A percentile compares a stretch with the other conserved stretches of the same genome.
These are phyloP conservation scores for Pediacus dermestoides DNA, from an alignment of 2,888 invertebrate species.

Conservation along the genomic window DNA sequence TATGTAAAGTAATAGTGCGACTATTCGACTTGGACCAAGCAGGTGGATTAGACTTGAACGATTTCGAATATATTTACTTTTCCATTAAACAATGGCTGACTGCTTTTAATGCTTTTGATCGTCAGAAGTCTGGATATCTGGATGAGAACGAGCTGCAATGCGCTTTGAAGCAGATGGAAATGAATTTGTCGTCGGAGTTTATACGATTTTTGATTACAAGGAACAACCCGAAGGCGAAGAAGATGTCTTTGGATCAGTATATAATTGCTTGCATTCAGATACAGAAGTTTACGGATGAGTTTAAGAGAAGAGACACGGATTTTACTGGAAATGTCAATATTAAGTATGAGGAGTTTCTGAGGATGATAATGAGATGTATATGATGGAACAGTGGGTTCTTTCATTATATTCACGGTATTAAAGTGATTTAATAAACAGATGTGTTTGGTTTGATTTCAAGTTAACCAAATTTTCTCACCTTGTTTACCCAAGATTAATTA, in stretches of 20 bases:
- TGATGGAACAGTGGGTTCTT: slow-evolving; percentile 15
- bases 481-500: too few species aligned
- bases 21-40: slow-evolving; percentile 44
- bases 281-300: slow-evolving; percentile 46
- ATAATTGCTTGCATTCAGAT: slow-evolving; percentile 47
- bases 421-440: too few species aligned
- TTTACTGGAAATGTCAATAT: slow-evolving; percentile 42
- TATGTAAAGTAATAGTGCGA: slow-evolving; percentile 44
- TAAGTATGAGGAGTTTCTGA: slow-evolving; percentile 45
- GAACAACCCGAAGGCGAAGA: slow-evolving; percentile 35
- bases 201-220: slow-evolving; percentile 39
- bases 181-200: slow-evolving; percentile 41
- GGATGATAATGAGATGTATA: slow-evolving; percentile 39
- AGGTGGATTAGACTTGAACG: slow-evolving; percentile 41
- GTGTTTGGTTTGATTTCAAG: too few species aligned
- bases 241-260: slow-evolving; percentile 44
- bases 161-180: slow-evolving; percentile 41
- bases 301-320: slow-evolving; percentile 41
- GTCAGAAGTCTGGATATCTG: slow-evolving; percentile 36
- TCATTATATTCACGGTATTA: too few species aligned
- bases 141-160: slow-evolving; percentile 39
- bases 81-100: slow-evolving; percentile 43
- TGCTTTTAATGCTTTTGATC: slow-evolving; percentile 42
- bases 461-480: too few species aligned
- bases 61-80: slow-evolving; percentile 43